These are phyloP conservation scores for Rugalucina vietnamica DNA, from an alignment of 2,888 invertebrate species.

Conservation along the genomic window DNA sequence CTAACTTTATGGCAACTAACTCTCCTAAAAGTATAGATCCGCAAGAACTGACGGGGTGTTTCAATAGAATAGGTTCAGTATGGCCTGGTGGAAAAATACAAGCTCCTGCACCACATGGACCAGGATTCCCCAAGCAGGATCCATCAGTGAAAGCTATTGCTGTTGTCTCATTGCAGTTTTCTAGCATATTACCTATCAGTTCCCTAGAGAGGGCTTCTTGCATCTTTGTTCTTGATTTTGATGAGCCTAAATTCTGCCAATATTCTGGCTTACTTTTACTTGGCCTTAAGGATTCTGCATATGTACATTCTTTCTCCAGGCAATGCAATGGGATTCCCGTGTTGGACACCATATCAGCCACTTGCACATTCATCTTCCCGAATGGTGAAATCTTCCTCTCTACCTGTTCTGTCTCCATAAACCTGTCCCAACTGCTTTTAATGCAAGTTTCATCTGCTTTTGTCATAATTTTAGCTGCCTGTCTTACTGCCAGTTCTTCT, in stretches of 20 bases:
- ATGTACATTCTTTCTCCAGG: too few relatives aligned
- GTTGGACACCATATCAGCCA: too few relatives aligned
- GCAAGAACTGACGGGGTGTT: not conserved
- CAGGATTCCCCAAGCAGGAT: too few relatives aligned
- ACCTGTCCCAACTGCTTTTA: not conserved
- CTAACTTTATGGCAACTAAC: not conserved
- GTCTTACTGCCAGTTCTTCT: conserved; percentile 12
- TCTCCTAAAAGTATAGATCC: not conserved
- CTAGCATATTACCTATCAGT: too few relatives aligned
- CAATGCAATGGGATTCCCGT: not conserved
- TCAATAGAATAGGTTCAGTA: not conserved
- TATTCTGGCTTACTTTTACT: conserved; percentile 4
- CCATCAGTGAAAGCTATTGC: not conserved
- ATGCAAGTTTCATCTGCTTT: conserved; percentile 9
- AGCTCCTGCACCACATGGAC: too few relatives aligned
- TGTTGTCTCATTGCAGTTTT: not conserved
- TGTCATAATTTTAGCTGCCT: conserved; percentile 17
- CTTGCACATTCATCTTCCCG: not conserved
- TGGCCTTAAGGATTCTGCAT: conserved; percentile 4
- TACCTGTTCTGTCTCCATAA: not conserved
- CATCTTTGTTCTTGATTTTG: too few relatives aligned
- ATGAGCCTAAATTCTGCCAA: conserved; percentile 9
- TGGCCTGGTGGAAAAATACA: not conserved
- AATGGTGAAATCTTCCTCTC: not conserved
- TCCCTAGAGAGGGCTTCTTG: too few relatives aligned